Evolutionary conservation across 92 coral and sea anemone species (phyloP), one percentile per base, ranked within the genome.

Genomic region (Phenganax subtilis): DNA sequence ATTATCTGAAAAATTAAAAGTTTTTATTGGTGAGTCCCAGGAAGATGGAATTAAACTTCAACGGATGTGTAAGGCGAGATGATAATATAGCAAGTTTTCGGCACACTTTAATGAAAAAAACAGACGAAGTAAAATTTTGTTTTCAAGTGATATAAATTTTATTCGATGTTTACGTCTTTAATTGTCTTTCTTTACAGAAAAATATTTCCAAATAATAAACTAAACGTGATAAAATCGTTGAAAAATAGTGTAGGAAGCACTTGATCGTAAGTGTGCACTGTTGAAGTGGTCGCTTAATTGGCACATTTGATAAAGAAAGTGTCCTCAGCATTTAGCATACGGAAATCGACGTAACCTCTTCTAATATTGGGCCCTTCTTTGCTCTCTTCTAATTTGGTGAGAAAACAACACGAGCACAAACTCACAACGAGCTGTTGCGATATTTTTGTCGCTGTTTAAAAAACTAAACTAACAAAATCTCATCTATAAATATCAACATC

Each of bases 351-450:
- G 17, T 14, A 28, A 68, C 73, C 29, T 68, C 73, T 12, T 30
- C 16, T 68, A 68, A 20, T 68, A 68, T 68, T 68, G 73, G 73
- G 73, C 70, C 47, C 47, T 27, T 0, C n/a, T 37, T n/a, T 28
- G 54, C 17, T 17, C 52, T 64, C 65, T 68, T 51, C 47, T 6
- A 68, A 29, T 27, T 68, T 29, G 16, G 52, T 68, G 73, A n/a
- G 73, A 68, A 68, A 37, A 64, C 70, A 64, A 64, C 27, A 30
- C 73, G 52, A 68, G 47, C 73, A 12, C 17, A 37, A 68, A 12
- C 52, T 29, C 73, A 25, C 31, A 0, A 37, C 14, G 73, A 68
- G 6, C 14, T 68, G 47, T 30, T 64, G 7, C 9, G 3, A 61
- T 9, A 14, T 27, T 7, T 61, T 61, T 61, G 27, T 61, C 8